Evolutionary conservation across 2,113 vertebrate species (phyloP), one percentile per base, ranked within the genome.

Genomic region (Brachypteracias leptosomus): DNA sequence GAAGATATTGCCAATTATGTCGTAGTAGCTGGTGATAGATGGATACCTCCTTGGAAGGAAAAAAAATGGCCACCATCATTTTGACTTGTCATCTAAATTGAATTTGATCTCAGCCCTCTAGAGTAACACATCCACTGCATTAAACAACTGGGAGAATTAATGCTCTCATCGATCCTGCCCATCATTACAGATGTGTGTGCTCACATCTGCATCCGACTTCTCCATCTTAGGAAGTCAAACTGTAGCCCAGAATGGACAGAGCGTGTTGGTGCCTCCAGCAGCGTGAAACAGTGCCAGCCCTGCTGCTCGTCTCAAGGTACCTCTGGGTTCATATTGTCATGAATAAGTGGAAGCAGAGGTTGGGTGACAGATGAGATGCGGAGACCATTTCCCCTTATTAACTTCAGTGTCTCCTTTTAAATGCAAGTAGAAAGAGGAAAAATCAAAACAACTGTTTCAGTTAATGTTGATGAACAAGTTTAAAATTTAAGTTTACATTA

Each of bases 91-190:
- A 74, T 68, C 66, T 94, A 94, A 96, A 97, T 93, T 88, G 84
- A 93, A 81, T 96, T 92, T 73, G 96, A 96, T 81, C 84, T 96
- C 57, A 19, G 7, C 6, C 92, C 94, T 92, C 95, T 33, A 59
- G 95, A 91, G 97, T 75, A 93, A 83, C 85, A 66, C 6, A 25
- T 91, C 54, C 65, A 95, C 91, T 94, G 79, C 66, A 96, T 97
- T 96, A 96, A 97, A 94, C 91, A 90, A 90, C 58, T 89, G 74
- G 42, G 0, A 12, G 67, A 95, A 97, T 95, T 95, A 96, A 91
- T 66, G 62, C 13, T 80, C 6, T 75, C 92, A 96, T 95, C 0
- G 75, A 97, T 96, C 65, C 81, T 84, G 14, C n/a, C 89, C 66
- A 6, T 78, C 44, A 26, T 31, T 85, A 62, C 73, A 68, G 77